Conservation (phyloP, 2,113 vertebrate species). For the Sceloporus undulatus region DNA sequence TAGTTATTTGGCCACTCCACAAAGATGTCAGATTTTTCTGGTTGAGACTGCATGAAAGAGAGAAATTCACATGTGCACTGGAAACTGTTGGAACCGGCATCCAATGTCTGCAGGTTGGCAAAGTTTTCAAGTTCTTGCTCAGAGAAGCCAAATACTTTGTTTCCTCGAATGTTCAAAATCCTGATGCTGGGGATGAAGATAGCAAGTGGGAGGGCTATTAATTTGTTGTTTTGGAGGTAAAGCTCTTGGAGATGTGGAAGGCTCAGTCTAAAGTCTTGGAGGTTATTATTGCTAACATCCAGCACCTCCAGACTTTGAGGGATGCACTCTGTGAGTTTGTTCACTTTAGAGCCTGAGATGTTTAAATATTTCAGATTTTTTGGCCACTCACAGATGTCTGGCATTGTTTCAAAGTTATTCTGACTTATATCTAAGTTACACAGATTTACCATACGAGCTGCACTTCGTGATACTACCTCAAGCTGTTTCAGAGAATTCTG, state of each 20-base stretch:
- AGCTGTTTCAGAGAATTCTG: conserved; percentile 77
- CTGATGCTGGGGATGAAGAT: conserved; percentile 73
- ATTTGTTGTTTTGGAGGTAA: conserved; percentile 85
- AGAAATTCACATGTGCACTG: conserved; percentile 90
- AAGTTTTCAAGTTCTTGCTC: conserved; percentile 76
- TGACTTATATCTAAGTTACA: conserved; percentile 83
- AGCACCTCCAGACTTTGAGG: conserved; percentile 80
- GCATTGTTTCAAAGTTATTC: conserved; percentile 81
- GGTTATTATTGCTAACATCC: conserved; percentile 87
- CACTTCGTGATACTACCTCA: conserved; percentile 43
- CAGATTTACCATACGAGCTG: conserved; percentile 77
- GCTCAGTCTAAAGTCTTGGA: conserved; percentile 73
- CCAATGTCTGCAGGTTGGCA: conserved; percentile 74
- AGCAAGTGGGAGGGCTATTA: conserved; percentile 80
- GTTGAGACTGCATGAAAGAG: conserved; percentile 70
- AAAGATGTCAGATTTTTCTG: conserved; percentile 47
- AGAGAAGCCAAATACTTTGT: conserved; percentile 81
- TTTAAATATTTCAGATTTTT: conserved; percentile 81
- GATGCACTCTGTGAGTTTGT: conserved; percentile 77
- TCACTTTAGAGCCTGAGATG: conserved; percentile 82
- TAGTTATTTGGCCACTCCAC: conserved; percentile 78
- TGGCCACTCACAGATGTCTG: conserved; percentile 83
- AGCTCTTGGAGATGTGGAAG: conserved; percentile 84
- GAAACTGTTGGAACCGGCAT: conserved; percentile 84
- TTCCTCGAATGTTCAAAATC: conserved; percentile 79